Percentiles rank a stretch among this genome's conserved stretches.
These are phyloP conservation scores for Struthidea cinerea DNA, from an alignment of 2,113 vertebrate species.

Conservation along the genomic window DNA sequence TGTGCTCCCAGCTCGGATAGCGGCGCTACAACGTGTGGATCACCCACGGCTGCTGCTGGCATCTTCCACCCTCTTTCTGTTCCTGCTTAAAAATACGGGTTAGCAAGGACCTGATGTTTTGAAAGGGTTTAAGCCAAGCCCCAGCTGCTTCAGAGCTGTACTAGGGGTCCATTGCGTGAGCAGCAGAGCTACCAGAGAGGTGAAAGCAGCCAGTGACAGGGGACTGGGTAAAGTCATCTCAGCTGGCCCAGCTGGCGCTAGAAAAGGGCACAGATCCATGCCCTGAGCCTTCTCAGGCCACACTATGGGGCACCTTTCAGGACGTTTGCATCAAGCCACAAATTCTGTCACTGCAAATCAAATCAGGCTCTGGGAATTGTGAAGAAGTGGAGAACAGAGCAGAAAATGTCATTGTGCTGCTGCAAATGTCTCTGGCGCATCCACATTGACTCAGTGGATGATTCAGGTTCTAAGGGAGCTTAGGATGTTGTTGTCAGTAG, in stretches of 20 bases:
- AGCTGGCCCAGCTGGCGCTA: neutral
- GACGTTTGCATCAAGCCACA: neutral
- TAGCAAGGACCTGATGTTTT: neutral
- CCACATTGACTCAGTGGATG: neutral
- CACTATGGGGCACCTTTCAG: neutral
- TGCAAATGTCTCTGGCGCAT: neutral
- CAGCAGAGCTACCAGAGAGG: neutral
- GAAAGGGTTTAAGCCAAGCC: neutral
- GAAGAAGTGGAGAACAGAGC: neutral
- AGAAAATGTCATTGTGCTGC: neutral
- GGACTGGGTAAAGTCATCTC: neutral
- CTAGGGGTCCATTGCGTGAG: fast-evolving
- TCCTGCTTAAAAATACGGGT: neutral
- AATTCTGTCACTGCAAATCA: neutral
- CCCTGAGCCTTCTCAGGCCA: neutral
- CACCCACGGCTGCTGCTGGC: neutral
- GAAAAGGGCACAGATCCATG: neutral
- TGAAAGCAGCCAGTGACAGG: neutral
- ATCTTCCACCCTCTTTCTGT: neutral
- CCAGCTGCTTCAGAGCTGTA: neutral
- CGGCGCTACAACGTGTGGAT: fast-evolving
- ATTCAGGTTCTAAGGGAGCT: neutral
- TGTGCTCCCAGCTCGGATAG: neutral
- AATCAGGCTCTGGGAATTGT: neutral
- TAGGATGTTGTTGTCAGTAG: neutral